These are phyloP conservation scores for Laticauda colubrina DNA, from an alignment of 2,113 vertebrate genomes.

Conservation along the genomic window DNA sequence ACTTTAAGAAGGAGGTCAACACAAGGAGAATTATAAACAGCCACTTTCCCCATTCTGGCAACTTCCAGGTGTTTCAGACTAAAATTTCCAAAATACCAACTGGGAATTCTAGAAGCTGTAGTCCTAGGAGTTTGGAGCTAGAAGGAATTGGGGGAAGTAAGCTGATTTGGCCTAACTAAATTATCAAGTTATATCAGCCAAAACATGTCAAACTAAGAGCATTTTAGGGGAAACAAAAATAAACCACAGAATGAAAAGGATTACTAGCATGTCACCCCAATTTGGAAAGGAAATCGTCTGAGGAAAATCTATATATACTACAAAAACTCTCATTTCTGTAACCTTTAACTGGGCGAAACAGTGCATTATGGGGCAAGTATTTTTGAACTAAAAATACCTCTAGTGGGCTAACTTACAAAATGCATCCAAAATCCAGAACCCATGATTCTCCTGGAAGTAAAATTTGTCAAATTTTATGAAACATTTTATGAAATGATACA, in stretches of 20 bases:
- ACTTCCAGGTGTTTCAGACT: not conserved
- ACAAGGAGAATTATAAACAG: not conserved
- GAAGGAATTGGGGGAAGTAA: not conserved
- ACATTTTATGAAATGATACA: not conserved
- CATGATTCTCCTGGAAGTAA: not conserved
- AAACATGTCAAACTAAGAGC: not conserved
- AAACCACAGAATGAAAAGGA: not conserved
- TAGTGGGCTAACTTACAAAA: not conserved
- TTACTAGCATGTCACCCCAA: not conserved
- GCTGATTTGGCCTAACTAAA: not conserved
- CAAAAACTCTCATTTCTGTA: not conserved
- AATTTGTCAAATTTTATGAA: not conserved
- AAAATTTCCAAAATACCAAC: not conserved
- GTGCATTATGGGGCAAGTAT: no score
- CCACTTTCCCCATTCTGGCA: not conserved
- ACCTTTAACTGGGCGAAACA: not conserved
- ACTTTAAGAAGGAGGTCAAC: not conserved
- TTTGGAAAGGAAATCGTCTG: not conserved
- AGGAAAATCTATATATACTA: not conserved
- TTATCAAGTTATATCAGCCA: not conserved
- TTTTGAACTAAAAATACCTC: not conserved
- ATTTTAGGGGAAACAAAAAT: not conserved
- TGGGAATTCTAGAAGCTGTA: not conserved
- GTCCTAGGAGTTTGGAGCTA: not conserved
- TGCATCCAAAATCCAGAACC: not conserved